Base-by-base conservation (phyloP, 2,888 invertebrate species). In the Parthenolecanium corni region DNA sequence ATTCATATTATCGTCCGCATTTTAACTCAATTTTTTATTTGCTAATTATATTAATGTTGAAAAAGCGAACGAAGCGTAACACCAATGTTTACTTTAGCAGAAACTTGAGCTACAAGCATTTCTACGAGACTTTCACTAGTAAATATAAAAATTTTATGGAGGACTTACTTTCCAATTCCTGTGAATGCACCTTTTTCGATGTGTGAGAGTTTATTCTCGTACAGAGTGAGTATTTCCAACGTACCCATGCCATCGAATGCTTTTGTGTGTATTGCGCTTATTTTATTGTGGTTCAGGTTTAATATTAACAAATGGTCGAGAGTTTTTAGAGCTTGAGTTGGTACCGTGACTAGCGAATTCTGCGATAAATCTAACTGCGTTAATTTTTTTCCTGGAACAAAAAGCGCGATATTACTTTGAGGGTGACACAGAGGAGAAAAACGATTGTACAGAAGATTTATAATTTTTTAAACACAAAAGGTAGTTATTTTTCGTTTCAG, bases 171-270 rank as follows among this genome's bases (percentile, higher is more conserved):
- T 70, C 89, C 90, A 6, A 91, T 77, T 62, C 91, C 91, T 68
- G 85, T 81, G 73, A 92, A 92, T 38, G 91, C 89, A 66, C 88
- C 86, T 11, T 82, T 79, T 71, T 90, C 89, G 67, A 92, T 82
- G 58, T 77, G 79, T 68, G 82, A 81, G 71, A 91, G 85, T 75
- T 83, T 84, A 73, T 90, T 90, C 74, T 89, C 91, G 73, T 91
- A 92, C 38, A 92, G 76, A 12, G 88, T 89, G 42, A 93, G 79
- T 67, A 91, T 88, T 73, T 91, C 89, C 68, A 92, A 75, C 2
- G 90, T 89, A 71, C 88, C 88, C 69, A 92, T 77, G 0, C 92
- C 92, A 71, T 86, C 83, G 72, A 93, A 92, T 11, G 91, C 91
- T 67, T 81, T 82, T 66, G 82, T 82, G 71, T 88, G 89, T 36